Conservation (phyloP, 2,797 vertebrate species). For the Synanceia verrucosa region DNA sequence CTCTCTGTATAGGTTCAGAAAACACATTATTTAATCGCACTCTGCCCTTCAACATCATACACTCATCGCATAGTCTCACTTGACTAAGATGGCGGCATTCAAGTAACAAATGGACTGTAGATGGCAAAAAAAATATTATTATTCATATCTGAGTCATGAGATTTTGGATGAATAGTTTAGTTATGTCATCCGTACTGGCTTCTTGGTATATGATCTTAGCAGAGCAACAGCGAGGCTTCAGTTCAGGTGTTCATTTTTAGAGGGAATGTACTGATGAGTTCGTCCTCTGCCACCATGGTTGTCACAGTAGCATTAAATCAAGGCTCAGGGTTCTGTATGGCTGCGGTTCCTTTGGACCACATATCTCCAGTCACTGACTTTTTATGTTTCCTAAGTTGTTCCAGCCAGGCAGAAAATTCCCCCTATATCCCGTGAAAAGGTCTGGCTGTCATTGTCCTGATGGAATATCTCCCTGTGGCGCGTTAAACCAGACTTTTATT, state of each 20-base stretch:
- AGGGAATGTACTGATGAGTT: conserved; percentile 12
- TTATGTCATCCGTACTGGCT: not conserved
- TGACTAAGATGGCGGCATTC: conserved; percentile 35
- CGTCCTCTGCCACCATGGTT: conserved; percentile 6
- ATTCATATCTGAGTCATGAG: conserved; percentile 25
- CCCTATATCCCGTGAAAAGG: conserved; percentile 76
- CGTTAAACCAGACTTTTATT: conserved; percentile 81
- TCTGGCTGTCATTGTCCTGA: conserved; percentile 82
- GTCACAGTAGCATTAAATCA: conserved; percentile 42
- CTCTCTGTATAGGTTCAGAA: conserved; percentile 38
- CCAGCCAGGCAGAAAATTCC: conserved; percentile 70
- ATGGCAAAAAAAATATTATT: conserved; percentile 35
- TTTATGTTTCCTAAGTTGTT: conserved; percentile 73
- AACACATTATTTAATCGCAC: conserved; percentile 64
- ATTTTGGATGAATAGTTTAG: conserved; percentile 2
- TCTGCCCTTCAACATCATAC: conserved; percentile 55
- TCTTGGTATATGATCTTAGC: conserved; percentile 13
- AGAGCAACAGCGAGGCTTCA: conserved; percentile 7
- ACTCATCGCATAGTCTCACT: conserved; percentile 33
- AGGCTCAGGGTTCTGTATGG: not conserved
- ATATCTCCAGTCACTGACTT: conserved; percentile 63
- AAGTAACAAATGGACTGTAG: conserved; percentile 47
- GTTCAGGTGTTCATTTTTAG: conserved; percentile 8
- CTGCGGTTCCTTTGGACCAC: conserved; percentile 23
- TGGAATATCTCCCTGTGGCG: conserved; percentile 83